These are phyloP conservation scores for Pampusana beccarii DNA, from an alignment of 2,113 vertebrate species.

Conservation along the genomic window DNA sequence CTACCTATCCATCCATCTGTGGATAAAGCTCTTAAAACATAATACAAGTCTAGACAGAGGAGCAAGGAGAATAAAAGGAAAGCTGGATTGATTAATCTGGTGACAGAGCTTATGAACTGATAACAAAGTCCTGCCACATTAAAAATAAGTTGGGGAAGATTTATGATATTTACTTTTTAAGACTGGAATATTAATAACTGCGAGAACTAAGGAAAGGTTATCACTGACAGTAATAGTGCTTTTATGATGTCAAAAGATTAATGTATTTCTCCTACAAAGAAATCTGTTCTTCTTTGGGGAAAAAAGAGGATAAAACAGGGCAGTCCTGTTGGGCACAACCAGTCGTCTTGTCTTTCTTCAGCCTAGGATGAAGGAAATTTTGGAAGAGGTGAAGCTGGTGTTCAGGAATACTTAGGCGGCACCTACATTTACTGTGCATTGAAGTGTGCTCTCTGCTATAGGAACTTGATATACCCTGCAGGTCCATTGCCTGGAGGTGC, in stretches of 20 bases:
- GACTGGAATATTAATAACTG: constrained; percentile 3
- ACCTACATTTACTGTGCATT: background rate
- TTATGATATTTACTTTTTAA: constrained; percentile 13
- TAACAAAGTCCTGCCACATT: background rate
- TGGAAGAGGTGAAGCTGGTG: background rate
- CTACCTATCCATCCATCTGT: background rate
- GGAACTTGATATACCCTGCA: background rate
- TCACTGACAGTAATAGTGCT: background rate
- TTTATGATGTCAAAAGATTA: background rate
- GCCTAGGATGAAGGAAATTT: background rate
- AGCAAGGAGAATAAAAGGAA: background rate
- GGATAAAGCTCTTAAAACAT: background rate
- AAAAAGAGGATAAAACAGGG: background rate
- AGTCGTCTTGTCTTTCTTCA: background rate
- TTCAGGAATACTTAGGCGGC: background rate
- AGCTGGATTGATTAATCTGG: background rate
- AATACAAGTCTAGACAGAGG: background rate
- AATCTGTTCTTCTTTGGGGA: background rate
- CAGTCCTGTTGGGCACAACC: background rate
- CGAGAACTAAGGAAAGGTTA: constrained; percentile 5
- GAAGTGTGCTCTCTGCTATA: background rate
- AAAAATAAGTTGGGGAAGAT: background rate
- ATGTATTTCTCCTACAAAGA: background rate
- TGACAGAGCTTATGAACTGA: background rate
- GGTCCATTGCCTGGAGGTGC: background rate